phyloP scores from a whole-genome alignment of 2,888 invertebrate species.

The Euzetes globulus region DNA sequence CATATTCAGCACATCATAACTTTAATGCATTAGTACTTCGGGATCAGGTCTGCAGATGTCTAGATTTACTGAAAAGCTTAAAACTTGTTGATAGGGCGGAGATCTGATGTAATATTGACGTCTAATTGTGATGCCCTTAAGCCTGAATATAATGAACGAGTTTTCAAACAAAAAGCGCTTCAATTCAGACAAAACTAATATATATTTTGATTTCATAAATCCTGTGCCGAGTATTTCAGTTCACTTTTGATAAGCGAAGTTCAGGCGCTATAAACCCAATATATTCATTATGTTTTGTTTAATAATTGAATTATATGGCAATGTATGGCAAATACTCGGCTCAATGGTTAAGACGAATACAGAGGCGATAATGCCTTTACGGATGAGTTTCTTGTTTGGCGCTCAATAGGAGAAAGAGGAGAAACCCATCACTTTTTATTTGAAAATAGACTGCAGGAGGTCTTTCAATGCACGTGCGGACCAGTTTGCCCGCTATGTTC shows the following conservation, averaged over 20 bases:
- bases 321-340: neutral
- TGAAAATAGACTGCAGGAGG: conserved; percentile 26
- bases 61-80: conserved; percentile 23
- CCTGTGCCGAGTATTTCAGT: neutral
- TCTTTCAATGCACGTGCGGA: conserved; percentile 26
- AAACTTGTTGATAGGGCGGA: conserved; percentile 27
- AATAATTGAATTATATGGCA: conserved; percentile 23
- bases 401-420: conserved; percentile 3
- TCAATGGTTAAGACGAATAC: conserved; percentile 29
- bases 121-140: conserved; percentile 26
- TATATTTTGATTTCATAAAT: conserved; percentile 20
- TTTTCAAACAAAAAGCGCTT: conserved; percentile 18
- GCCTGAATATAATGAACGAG: conserved; percentile 21
- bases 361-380: conserved; percentile 27
- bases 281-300: conserved; percentile 29
- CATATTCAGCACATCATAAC: neutral
- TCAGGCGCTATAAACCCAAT: neutral
- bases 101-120: conserved; percentile 22
- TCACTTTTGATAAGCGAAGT: neutral
- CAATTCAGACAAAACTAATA: conserved; percentile 11
- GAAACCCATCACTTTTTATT: conserved; percentile 24
- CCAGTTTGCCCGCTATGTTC: neutral
- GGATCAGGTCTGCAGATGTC: conserved; percentile 11
- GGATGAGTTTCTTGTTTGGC: conserved; percentile 25
- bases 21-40: neutral